Conservation (phyloP, 2,113 vertebrate species). For the Nyctereutes procyonoides region DNA sequence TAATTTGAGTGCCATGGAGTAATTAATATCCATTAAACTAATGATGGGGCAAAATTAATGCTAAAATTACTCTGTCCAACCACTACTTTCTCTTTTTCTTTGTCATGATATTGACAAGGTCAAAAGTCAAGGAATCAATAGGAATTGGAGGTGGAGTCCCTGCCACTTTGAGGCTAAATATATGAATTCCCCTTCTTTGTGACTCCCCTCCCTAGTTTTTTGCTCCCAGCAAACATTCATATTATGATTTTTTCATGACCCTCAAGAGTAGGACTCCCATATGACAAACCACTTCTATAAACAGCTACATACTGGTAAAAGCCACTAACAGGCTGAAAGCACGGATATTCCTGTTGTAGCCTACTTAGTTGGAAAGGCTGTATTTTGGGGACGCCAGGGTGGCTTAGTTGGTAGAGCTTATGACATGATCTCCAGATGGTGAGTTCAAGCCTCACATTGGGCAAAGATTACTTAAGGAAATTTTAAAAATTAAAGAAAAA, state of each 20-base stretch:
- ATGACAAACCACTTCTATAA: conserved; percentile 1
- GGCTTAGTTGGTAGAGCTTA: neutral
- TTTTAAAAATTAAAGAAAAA: neutral
- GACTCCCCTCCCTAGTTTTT: conserved; percentile 9
- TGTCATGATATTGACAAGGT: conserved; percentile 9
- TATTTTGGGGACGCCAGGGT: neutral
- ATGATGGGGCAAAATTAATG: conserved; percentile 18
- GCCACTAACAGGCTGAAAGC: conserved; percentile 10
- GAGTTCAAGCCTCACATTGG: neutral
- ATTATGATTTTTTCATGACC: conserved; percentile 7
- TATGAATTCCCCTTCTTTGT: neutral
- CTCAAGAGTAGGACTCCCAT: neutral
- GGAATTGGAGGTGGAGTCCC: neutral
- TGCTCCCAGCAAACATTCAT: neutral
- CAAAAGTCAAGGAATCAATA: conserved; percentile 28
- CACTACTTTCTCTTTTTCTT: conserved; percentile 47
- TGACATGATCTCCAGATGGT: neutral
- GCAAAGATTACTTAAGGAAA: neutral
- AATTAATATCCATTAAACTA: conserved; percentile 33
- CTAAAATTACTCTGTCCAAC: neutral
- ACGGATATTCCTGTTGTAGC: neutral
- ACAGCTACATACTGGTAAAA: conserved; percentile 27
- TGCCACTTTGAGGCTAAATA: neutral
- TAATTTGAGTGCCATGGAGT: neutral
- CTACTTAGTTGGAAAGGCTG: conserved; percentile 35